These are phyloP conservation scores for Drosophila borealis DNA, from an alignment of 2,888 invertebrate species.

Conservation along the genomic window DNA sequence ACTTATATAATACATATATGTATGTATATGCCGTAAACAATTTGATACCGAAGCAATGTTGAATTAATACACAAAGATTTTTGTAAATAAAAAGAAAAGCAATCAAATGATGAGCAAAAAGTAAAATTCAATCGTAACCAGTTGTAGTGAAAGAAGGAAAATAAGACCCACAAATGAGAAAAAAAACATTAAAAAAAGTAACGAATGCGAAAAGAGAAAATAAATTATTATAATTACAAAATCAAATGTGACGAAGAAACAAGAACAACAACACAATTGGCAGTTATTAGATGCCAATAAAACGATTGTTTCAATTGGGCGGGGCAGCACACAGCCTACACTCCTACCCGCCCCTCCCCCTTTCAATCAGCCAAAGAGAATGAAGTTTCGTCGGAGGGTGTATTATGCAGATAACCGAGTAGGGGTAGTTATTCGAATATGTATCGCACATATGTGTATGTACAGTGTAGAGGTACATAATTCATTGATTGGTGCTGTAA, in stretches of 20 bases:
- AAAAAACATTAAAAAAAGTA: background rate
- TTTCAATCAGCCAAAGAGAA: background rate
- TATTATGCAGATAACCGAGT: constrained; percentile 29
- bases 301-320: constrained; percentile 42
- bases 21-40: constrained; percentile 29
- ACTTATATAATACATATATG: constrained; percentile 34
- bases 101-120: background rate
- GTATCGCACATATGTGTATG: background rate
- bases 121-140: constrained; percentile 49
- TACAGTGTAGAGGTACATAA: constrained; percentile 42
- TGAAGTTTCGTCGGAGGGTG: background rate
- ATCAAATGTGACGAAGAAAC: constrained; percentile 4
- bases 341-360: background rate
- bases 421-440: constrained; percentile 50
- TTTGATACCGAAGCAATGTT: constrained; percentile 67
- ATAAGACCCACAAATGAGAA: constrained; percentile 36
- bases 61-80: constrained; percentile 46
- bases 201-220: constrained; percentile 42
- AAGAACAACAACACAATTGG: constrained; percentile 50
- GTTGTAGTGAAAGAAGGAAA: constrained; percentile 55
- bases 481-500: constrained; percentile 65
- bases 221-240: constrained; percentile 73
- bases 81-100: constrained; percentile 63
- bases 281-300: constrained; percentile 60
- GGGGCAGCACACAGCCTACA: constrained; percentile 19